Base-by-base conservation (phyloP, 1,140 invertebrate species). In the Mylabris phalerata region DNA sequence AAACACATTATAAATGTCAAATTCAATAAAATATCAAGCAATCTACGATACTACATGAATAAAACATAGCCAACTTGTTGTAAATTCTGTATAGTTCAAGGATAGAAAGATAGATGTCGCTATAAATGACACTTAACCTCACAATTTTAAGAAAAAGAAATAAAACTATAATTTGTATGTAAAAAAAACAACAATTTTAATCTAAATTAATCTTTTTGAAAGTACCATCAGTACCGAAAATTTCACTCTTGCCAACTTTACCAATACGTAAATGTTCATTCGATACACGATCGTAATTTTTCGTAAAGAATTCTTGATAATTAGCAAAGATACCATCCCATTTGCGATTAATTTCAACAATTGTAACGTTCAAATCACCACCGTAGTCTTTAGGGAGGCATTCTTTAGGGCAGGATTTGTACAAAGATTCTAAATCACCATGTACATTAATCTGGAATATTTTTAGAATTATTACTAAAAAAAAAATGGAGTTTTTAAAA, bases 381-480 rank as follows among this genome's bases (percentile, higher is more conserved):
- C 55, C 55, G 24, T 56, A 56, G 9, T 56, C 46, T 24, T 41
- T 40, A 3, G 55, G 55, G 10, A 56, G 32, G 13, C 24, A 19
- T 4, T 19, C 26, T 43, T 44, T 39, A 9, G 55, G 55, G 10
- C 42, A 24, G 27, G 24, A 46, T 44, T 50, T 50, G 40, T 57
- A 19, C 3, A 57, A 10, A 9, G 55, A 57, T 41, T 57, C 48
- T 6, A 57, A 19, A 50, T 27, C 42, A 9, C 41, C 3, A 13
- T 57, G 55, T 25, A 50, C 38, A 10, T 27, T 57, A 9, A 57
- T 42, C 55, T 57, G 13, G 24, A 57, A 50, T 3, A 32, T 32
- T 19, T 19, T 19, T 32, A 32, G 7, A 5, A 32, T 5, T 32
- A 5, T 32, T 32, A 32, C 3, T 32, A 7, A 32, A 32, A 32